Conservation (phyloP, 1,140 invertebrate species). For the Bombus superbus region DNA sequence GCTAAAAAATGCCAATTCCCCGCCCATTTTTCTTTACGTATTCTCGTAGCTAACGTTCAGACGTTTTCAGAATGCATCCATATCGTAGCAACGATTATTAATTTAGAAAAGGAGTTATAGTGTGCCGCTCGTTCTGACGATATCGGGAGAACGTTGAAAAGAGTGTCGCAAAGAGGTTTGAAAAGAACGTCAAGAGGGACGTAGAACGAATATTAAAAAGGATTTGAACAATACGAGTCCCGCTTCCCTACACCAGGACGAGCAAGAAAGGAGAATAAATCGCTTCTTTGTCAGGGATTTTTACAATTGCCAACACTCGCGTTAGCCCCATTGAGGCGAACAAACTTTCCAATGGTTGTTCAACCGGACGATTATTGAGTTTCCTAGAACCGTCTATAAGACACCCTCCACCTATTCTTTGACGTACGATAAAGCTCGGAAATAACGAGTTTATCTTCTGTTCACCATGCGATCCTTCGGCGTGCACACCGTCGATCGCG, state of each 20-base stretch:
- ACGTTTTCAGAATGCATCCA: no score
- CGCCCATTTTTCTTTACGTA: no score
- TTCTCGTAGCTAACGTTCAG: no score
- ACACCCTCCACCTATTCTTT: slow-evolving; percentile 57
- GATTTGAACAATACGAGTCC: background rate
- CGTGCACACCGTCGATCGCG: slow-evolving; percentile 48
- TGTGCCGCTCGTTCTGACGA: no score
- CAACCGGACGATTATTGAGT: slow-evolving; percentile 65
- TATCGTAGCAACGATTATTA: no score
- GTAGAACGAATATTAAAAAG: no score
- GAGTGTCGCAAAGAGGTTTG: no score
- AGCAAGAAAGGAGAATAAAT: background rate
- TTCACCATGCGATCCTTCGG: slow-evolving; percentile 60
- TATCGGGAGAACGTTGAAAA: no score
- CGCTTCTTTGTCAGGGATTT: background rate
- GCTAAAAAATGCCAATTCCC: no score
- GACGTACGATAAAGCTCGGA: slow-evolving; percentile 69
- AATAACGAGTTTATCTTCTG: slow-evolving; percentile 75
- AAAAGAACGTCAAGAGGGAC: no score
- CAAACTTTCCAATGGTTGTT: slow-evolving; percentile 30
- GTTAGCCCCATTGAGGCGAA: background rate
- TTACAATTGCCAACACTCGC: background rate
- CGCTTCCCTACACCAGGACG: no score
- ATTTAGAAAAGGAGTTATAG: no score
- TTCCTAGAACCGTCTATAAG: slow-evolving; percentile 60